Evolutionary conservation across 2,888 invertebrate species (phyloP), one percentile per base, ranked within the genome.

Genomic region (Brenthis ino): DNA sequence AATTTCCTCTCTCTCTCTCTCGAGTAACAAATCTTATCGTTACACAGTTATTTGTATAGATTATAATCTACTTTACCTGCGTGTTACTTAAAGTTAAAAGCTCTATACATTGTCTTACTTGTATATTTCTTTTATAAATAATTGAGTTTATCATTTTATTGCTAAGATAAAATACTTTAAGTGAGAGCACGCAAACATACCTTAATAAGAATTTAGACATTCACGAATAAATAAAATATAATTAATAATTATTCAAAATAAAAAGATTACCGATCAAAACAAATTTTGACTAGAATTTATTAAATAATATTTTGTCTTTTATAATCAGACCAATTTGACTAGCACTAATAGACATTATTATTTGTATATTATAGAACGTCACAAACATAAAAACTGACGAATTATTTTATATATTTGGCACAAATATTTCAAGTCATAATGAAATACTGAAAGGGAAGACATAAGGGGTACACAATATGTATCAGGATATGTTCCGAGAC

Each of bases 91-190:
- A 67, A 83, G 87, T 93, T 92, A 88, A 83, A 93, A 93, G 93
- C 93, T 93, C 93, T 93, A 93, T 92, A 93, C 93, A 92, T 87
- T 89, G 84, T 89, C 91, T 91, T 93, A 91, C 84, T 88, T 85
- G 88, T 89, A 85, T 89, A 87, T 85, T 87, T 87, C 85, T 86
- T 81, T 75, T 69, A 91, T 90, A 90, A 90, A 92, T 93, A 93
- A 93, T 93, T 93, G 93, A 93, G 92, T 93, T 91, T 87, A 91
- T 92, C 88, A 89, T 79, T 85, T 86, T 90, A 91, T 91, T 91
- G 89, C 91, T 91, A 89, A 82, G 74, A 84, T 84, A 83, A 81
- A 83, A 84, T 82, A 83, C 77, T 87, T 83, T 79, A 86, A 86
- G 85, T 85, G 82, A 87, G 80, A 84, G 83, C 83, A 86, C 85